Percentiles rank a stretch among this genome's conserved stretches.
These are phyloP conservation scores for Ataeniobius toweri DNA, from an alignment of 2,797 vertebrate species.

Conservation along the genomic window DNA sequence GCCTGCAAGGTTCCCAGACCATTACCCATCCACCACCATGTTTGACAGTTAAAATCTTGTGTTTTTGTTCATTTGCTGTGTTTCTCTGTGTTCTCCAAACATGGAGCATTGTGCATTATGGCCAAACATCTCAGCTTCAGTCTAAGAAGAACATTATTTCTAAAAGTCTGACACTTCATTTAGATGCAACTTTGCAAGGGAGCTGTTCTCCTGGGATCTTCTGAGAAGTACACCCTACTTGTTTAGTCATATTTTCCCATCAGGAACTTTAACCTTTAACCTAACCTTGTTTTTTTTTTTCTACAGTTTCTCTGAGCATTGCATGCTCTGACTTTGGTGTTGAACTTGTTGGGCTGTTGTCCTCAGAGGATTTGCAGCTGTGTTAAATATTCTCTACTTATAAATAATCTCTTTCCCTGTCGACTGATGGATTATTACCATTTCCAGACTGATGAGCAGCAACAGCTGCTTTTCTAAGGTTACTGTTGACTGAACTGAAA, in stretches of 20 bases:
- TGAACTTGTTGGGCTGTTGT: not conserved
- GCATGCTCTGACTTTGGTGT: not conserved
- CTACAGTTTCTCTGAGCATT: too few species aligned
- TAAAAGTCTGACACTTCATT: not conserved
- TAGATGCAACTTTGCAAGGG: not conserved
- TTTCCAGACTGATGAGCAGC: not conserved
- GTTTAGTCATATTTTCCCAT: not conserved
- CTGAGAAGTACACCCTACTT: not conserved
- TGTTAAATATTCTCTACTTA: not conserved
- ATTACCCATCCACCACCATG: not conserved
- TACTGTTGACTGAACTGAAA: not conserved
- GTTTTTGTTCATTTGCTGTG: too few species aligned
- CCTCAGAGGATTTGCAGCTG: not conserved
- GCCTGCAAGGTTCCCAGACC: not conserved
- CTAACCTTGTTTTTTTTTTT: too few species aligned
- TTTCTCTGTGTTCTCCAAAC: not conserved
- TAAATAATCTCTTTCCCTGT: not conserved
- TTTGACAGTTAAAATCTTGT: not conserved
- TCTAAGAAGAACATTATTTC: not conserved
- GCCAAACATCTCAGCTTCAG: not conserved
- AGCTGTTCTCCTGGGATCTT: not conserved
- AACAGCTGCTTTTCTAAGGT: not conserved
- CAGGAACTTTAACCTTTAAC: not conserved
- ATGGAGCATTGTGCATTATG: not conserved
- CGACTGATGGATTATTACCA: not conserved